Percentiles rank a stretch among this genome's conserved stretches.
Evolutionary conservation across 2,888 invertebrate genomes (phyloP).

Genomic region (Notodonta ziczac): DNA sequence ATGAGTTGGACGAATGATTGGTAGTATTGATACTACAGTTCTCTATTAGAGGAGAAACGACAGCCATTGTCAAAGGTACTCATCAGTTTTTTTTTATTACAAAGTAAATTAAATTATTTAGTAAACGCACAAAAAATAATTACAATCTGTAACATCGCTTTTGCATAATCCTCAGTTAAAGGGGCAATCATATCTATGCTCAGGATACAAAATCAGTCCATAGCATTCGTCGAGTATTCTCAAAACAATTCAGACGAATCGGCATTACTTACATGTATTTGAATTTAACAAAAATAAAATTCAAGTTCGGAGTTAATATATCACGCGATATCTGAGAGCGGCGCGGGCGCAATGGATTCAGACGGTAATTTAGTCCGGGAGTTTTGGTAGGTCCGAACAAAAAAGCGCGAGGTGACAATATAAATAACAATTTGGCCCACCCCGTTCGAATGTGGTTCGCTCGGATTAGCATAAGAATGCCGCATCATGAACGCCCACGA

Average conservation of each 20-base stretch:
- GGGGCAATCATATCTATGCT: too few species aligned
- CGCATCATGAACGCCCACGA: slow-evolving; percentile 78
- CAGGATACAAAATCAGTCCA: background rate
- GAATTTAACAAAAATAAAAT: background rate
- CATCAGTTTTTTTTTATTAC: too few species aligned
- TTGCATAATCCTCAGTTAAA: too few species aligned
- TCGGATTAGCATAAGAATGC: slow-evolving; percentile 84
- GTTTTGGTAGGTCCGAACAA: slow-evolving; percentile 66
- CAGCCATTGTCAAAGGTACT: too few species aligned
- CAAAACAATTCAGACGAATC: slow-evolving; percentile 1
- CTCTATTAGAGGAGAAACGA: too few species aligned
- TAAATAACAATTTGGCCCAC: slow-evolving; percentile 85
- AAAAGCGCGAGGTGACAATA: slow-evolving; percentile 82
- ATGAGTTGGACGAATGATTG: background rate
- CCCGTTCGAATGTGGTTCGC: slow-evolving; percentile 77
- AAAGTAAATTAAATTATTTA: too few species aligned
- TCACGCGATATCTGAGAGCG: slow-evolving; percentile 19
- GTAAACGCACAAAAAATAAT: too few species aligned
- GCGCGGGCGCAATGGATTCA: slow-evolving; percentile 56
- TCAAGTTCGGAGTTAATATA: slow-evolving; percentile 15
- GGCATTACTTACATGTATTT: background rate
- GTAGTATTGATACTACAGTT: too few species aligned
- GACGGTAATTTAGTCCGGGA: slow-evolving; percentile 62
- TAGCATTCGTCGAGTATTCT: background rate
- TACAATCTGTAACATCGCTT: too few species aligned